A percentile compares a stretch with the other conserved stretches of the same genome.
Evolutionary conservation across 2,888 invertebrate species (phyloP).

Genomic region (Adelognathus sp.): DNA sequence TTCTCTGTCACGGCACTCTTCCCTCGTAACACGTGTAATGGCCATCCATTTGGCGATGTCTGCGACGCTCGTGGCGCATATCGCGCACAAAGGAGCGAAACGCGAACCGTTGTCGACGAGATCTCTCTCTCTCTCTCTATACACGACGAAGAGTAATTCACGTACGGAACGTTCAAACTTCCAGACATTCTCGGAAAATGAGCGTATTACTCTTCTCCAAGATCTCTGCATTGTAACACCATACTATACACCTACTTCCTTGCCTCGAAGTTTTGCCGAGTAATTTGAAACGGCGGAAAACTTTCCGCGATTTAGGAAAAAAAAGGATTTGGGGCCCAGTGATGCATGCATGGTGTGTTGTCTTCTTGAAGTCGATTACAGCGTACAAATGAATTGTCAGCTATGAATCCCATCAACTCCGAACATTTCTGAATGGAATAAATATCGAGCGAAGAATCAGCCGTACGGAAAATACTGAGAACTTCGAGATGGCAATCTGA

Average conservation of each 20-base stretch:
- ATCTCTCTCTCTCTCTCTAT: too few species aligned
- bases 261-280: neutral
- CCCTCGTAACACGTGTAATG: slow-evolving; percentile 49
- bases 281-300: neutral
- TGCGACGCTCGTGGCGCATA: slow-evolving; percentile 29
- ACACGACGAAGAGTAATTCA: neutral
- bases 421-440: too few species aligned
- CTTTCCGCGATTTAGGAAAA: neutral
- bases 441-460: too few species aligned
- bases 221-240: slow-evolving; percentile 1
- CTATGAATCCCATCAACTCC: too few species aligned
- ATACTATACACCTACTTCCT: neutral
- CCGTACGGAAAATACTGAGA: too few species aligned
- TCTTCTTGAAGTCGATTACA: neutral
- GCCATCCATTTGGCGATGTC: slow-evolving; percentile 43
- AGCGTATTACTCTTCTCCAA: slow-evolving; percentile 18
- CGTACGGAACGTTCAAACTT: neutral
- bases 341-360: neutral
- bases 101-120: neutral
- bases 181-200: neutral
- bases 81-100: slow-evolving; percentile 9
- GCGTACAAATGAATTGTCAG: too few species aligned
- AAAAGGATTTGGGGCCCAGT: neutral
- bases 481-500: too few species aligned
- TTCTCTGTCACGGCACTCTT: slow-evolving; percentile 49